Percentiles rank a stretch among this genome's conserved stretches.
Conservation (phyloP, 2,888 invertebrate genomes). For the Thecophora atra region DNA sequence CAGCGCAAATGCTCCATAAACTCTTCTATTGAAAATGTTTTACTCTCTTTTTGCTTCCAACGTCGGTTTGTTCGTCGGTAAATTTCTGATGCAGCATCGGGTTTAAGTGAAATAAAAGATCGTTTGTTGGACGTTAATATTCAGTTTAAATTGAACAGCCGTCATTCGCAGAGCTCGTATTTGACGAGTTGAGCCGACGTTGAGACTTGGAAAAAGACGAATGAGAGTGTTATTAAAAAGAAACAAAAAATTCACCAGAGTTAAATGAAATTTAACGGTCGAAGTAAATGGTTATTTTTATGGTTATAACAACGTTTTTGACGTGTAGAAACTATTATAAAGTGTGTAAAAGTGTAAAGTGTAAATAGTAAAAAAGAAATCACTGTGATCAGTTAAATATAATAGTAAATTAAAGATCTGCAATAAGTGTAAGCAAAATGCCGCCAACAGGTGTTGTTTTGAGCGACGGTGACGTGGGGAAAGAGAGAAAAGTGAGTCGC, state of each 20-base stretch:
- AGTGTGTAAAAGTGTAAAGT: too few relatives aligned
- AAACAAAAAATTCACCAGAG: conserved; percentile 1
- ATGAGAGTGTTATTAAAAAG: background rate
- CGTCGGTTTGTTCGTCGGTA: background rate
- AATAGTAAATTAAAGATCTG: conserved; percentile 27
- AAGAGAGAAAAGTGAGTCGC: conserved; percentile 49
- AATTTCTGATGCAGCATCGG: background rate
- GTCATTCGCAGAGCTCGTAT: conserved; percentile 34
- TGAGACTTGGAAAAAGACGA: too few relatives aligned
- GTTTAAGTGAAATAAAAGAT: conserved; percentile 44
- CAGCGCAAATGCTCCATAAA: too few relatives aligned
- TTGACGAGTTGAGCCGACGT: too few relatives aligned
- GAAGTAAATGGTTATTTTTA: too few relatives aligned
- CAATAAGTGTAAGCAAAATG: conserved; percentile 54
- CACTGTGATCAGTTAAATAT: conserved; percentile 4
- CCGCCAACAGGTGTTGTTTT: conserved; percentile 58
- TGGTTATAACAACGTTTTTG: too few relatives aligned
- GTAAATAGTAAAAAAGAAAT: conserved; percentile 7
- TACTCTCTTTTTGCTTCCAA: background rate
- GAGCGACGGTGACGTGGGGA: conserved; percentile 47
- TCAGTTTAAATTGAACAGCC: conserved; percentile 45
- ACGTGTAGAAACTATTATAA: too few relatives aligned
- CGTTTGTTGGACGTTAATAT: conserved; percentile 35
- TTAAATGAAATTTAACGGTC: background rate
- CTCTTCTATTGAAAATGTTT: background rate